These are phyloP conservation scores for Cantharis flavilabris DNA, from an alignment of 2,888 invertebrate genomes.

Conservation along the genomic window DNA sequence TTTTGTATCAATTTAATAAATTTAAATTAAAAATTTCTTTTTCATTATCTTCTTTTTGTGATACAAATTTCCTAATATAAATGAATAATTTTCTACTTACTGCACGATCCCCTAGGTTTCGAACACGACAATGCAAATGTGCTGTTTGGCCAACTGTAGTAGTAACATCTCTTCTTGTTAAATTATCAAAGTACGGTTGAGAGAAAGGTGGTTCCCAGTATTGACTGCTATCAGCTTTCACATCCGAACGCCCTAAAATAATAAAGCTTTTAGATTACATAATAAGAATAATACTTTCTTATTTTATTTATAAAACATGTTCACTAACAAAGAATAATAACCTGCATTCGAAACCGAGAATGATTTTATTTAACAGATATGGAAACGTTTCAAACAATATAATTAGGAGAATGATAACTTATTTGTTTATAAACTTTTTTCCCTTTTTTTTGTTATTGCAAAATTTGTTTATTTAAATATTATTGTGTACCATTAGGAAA, in stretches of 20 bases:
- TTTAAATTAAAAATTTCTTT: background rate
- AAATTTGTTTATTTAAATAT: too few relatives aligned
- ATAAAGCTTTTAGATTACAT: background rate
- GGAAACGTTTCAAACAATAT: background rate
- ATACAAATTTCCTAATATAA: too few relatives aligned
- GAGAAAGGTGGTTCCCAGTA: conserved; percentile 72
- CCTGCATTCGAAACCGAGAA: background rate
- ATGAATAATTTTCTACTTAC: conserved; percentile 63
- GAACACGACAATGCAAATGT: conserved; percentile 81
- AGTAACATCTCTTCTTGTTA: conserved; percentile 80
- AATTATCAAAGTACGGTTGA: conserved; percentile 88
- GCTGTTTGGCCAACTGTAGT: conserved; percentile 88
- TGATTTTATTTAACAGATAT: background rate
- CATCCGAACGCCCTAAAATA: conserved; percentile 48
- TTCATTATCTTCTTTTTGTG: background rate
- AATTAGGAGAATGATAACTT: too few relatives aligned
- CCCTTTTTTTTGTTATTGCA: too few relatives aligned
- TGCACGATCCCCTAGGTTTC: conserved; percentile 86
- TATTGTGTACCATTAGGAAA: too few relatives aligned
- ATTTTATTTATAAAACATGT: background rate
- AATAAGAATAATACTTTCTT: background rate
- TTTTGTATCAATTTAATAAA: background rate
- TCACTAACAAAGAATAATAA: background rate
- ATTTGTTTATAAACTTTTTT: too few relatives aligned
- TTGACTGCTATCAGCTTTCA: conserved; percentile 48